Base-by-base conservation (phyloP, 2,888 invertebrate genomes). In the Metallyticus violacea region DNA sequence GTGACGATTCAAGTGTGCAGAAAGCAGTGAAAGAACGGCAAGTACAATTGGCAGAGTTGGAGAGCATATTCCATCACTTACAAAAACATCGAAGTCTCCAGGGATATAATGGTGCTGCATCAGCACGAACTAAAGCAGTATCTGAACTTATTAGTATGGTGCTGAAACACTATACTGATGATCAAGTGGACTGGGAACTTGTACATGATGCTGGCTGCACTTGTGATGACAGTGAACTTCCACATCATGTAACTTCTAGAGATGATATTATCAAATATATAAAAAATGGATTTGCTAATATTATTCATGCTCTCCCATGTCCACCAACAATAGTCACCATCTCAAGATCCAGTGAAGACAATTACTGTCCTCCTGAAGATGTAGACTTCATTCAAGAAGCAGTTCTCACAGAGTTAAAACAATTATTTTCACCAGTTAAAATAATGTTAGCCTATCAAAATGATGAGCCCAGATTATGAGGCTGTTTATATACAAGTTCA, bases 181-280 rank as follows among this genome's bases (percentile, higher is more conserved):
- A 94, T 26, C 93, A 94, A 81, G 94, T 97, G 77, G 96, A 97
- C 90, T 97, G 97, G 96, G 93, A 94, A 90, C 92, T 96, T 87
- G 93, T 98, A 7, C 97, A 96, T 90, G 96, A 97, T 89, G 97
- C 96, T 76, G 98, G 98, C 4, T 97, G 97, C 91, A 98, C 98
- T 0, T 95, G 96, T 88, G 98, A 98, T 90, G 96, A 96, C 89
- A 95, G 95, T 6, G 97, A 96, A 27, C 91, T 98, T 85, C 98
- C 98, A 0, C 95, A 97, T 91, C 97, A 98, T 91, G 94, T 97
- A 27, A 96, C 97, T 88, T 93, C 94, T 0, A 92, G 93, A 22
- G 93, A 94, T 80, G 95, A 97, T 91, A 94, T 98, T 84, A 92
- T 93, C 26, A 86, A 88, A 26, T 92, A 96, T 91, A 92, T 97